Conservation (phyloP, 2,797 vertebrate species). For the Silurus aristotelis region DNA sequence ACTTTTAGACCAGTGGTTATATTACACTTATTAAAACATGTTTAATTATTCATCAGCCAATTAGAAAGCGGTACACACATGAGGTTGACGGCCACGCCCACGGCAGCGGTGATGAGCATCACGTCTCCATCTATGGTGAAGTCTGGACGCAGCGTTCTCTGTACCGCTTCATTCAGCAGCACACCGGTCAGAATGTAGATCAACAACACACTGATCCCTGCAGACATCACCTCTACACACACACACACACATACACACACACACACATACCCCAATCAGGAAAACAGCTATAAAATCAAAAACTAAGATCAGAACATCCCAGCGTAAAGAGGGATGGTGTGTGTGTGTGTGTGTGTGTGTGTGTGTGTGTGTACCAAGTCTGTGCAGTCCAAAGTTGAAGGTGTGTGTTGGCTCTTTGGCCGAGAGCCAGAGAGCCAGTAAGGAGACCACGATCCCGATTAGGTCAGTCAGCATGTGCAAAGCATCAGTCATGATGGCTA, state of each 20-base stretch:
- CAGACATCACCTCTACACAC: slow-evolving; percentile 88
- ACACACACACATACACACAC: slow-evolving; percentile 1
- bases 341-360: slow-evolving; percentile 53
- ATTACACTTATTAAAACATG: neutral
- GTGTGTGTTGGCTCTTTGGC: slow-evolving; percentile 88
- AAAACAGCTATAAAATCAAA: neutral
- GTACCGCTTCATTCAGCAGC: slow-evolving; percentile 90
- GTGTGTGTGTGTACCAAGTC: slow-evolving; percentile 80
- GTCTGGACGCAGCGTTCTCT: slow-evolving; percentile 90
- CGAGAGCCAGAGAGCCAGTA: slow-evolving; percentile 93
- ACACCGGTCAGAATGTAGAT: slow-evolving; percentile 91
- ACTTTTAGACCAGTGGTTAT: neutral
- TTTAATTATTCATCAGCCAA: neutral
- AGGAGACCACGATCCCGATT: slow-evolving; percentile 89
- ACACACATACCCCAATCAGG: neutral
- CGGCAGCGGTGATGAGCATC: slow-evolving; percentile 96
- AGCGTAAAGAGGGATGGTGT: neutral
- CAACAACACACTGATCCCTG: slow-evolving; percentile 89
- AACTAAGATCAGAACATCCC: neutral
- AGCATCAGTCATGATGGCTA: slow-evolving; percentile 97
- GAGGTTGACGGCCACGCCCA: slow-evolving; percentile 94
- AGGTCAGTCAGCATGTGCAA: slow-evolving; percentile 95
- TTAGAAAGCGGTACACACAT: slow-evolving; percentile 71
- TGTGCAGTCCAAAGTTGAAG: slow-evolving; percentile 94
- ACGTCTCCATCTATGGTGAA: slow-evolving; percentile 94